phyloP scores from a whole-genome alignment of 2,797 vertebrate genomes.

The Salmo trutta region DNA sequence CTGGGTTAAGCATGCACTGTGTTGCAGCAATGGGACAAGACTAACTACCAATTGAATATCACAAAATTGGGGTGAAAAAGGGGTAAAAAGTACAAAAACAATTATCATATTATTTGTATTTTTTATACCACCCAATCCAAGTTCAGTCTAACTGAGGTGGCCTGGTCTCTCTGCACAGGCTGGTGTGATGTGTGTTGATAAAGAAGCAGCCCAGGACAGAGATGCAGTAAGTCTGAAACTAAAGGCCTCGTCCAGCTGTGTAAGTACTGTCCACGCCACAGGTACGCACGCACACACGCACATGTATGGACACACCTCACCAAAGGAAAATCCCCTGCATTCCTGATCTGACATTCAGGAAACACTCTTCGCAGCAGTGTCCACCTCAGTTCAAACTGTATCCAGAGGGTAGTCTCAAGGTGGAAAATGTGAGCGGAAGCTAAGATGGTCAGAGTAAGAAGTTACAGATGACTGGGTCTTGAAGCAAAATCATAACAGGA shows the following conservation, averaged over 20 bases:
- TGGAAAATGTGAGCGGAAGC: neutral
- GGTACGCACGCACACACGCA: neutral
- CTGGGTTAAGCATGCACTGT: too few relatives aligned
- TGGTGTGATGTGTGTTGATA: constrained; percentile 69
- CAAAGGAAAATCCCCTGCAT: neutral
- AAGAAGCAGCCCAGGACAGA: constrained; percentile 66
- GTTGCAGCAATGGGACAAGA: too few relatives aligned
- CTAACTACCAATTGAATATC: too few relatives aligned
- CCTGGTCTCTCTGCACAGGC: constrained; percentile 40
- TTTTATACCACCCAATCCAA: neutral
- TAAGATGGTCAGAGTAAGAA: neutral
- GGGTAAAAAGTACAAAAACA: too few relatives aligned
- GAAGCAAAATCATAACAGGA: neutral
- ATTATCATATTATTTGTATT: too few relatives aligned
- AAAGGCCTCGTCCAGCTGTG: constrained; percentile 67
- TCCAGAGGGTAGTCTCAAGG: neutral
- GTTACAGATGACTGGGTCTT: neutral
- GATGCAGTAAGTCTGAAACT: constrained; percentile 72
- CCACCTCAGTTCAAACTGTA: neutral
- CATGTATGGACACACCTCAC: neutral
- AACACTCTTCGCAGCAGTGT: neutral
- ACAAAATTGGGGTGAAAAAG: too few relatives aligned
- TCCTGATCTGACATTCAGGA: neutral
- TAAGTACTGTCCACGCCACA: constrained; percentile 56
- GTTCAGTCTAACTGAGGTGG: neutral